phyloP scores from a whole-genome alignment of 2,113 vertebrate genomes.

The Scytalopus superciliaris region DNA sequence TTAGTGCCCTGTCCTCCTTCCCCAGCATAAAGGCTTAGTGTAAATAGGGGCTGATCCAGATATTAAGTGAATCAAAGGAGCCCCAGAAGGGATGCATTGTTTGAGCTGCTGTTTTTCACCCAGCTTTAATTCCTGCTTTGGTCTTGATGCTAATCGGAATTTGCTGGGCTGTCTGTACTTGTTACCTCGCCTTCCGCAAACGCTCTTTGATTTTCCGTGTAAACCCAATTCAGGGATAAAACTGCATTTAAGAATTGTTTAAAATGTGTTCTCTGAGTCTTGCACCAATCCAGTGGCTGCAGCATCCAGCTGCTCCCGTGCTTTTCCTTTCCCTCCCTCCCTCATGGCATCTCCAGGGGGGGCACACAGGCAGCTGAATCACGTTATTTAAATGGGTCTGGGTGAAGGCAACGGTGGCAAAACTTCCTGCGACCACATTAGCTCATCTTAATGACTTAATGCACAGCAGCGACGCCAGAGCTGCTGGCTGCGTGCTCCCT shows the following conservation, averaged over 20 bases:
- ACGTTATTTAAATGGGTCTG: background rate
- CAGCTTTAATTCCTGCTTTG: slow-evolving; percentile 11
- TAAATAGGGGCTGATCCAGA: background rate
- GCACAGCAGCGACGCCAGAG: background rate
- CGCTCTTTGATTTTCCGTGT: background rate
- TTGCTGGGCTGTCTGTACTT: background rate
- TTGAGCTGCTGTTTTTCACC: background rate
- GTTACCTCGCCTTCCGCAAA: background rate
- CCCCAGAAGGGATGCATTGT: background rate
- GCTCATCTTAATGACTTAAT: slow-evolving; percentile 1
- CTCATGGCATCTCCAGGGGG: background rate
- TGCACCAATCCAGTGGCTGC: background rate
- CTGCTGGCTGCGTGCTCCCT: background rate
- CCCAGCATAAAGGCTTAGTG: background rate
- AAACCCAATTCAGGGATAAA: background rate
- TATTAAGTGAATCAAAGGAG: background rate
- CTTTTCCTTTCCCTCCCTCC: background rate
- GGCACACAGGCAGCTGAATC: background rate
- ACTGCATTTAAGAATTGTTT: background rate
- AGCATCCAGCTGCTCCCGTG: background rate
- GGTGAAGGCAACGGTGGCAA: background rate
- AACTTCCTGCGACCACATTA: background rate
- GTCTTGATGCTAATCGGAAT: background rate
- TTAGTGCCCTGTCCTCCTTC: background rate
- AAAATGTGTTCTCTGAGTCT: background rate